Base-by-base conservation (phyloP, 1,140 invertebrate genomes). In the Drosophila fuyamai region DNA sequence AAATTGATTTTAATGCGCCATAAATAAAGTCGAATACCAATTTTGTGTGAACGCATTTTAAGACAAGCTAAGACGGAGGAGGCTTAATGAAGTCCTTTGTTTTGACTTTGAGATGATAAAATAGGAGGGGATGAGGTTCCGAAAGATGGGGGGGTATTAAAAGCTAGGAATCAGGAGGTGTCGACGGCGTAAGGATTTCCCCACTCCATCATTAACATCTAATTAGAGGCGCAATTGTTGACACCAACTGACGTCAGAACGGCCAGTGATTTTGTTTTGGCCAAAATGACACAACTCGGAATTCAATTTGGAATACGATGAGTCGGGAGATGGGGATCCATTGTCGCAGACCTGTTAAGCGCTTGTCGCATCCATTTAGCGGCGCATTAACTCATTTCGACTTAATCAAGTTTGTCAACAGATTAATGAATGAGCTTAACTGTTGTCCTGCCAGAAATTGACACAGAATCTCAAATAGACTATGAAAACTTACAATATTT, bases 1-100 rank as follows among this genome's bases (percentile, higher is more conserved):
- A 89, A 88, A 80, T 89, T 88, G 84, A 89, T 80, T 83, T 80
- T 77, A 88, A 77, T 80, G 67, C 54, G 84, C 84, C 83, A 88
- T 89, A 83, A 89, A 88, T 88, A 88, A 74, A 80, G 70, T 47
- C 47, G 71, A 67, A 62, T 70, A 68, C 76, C 76, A 88, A 88
- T 88, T 88, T 88, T 83, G 58, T 62, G 78, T 36, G 53, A 67
- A 18, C 36, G 68, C 44, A 53, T 76, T 73, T 72, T 84, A 84
- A 76, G 74, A 51, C 71, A 62, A 32, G 81, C 59, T 58, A 46
- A 58, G 78, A 51, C 65, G 70, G 43, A 44, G 58, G 38, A 47
- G 83, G 68, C 77, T 70, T 83, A 88, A 88, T 88, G 76, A 88
- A 83, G 80, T 83, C 79, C 67, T 75, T 86, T 88, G 83, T 82